phyloP scores from a whole-genome alignment of 2,797 vertebrate genomes.

The Myripristis jacobus region DNA sequence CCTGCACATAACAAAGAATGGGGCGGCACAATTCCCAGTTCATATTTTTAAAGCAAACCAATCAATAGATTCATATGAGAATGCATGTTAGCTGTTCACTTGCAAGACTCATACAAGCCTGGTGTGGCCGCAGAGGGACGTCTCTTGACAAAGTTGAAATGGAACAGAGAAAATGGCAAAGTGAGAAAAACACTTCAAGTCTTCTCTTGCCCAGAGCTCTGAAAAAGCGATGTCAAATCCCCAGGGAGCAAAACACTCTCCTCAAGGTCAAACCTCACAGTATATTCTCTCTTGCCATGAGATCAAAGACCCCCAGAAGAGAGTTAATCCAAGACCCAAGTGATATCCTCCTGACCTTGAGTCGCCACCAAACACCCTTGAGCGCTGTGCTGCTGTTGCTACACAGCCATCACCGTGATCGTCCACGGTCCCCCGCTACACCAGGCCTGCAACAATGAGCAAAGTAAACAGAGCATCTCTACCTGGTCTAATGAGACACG shows the following conservation, averaged over 20 bases:
- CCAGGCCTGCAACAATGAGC: not conserved
- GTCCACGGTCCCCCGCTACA: conserved; percentile 13
- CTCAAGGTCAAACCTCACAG: conserved; percentile 58
- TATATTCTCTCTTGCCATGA: conserved; percentile 56
- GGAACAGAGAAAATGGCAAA: conserved; percentile 41
- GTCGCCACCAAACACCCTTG: conserved; percentile 38
- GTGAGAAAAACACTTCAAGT: no score
- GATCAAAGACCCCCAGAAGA: conserved; percentile 65
- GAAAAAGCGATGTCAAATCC: conserved; percentile 56
- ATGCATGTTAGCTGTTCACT: conserved; percentile 36
- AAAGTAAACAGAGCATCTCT: conserved; percentile 45
- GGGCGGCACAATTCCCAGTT: conserved; percentile 55
- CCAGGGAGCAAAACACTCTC: conserved; percentile 49
- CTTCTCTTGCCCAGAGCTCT: conserved; percentile 53
- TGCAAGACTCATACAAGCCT: conserved; percentile 38
- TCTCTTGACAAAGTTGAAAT: conserved; percentile 48
- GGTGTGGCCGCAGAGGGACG: conserved; percentile 15
- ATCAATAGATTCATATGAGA: conserved; percentile 65
- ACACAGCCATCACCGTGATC: conserved; percentile 20
- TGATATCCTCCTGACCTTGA: conserved; percentile 68
- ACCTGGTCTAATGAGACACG: conserved; percentile 51
- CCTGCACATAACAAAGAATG: conserved; percentile 51
- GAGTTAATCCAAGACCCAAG: conserved; percentile 69
- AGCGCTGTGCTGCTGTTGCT: conserved; percentile 42
- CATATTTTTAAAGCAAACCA: conserved; percentile 71